phyloP scores from a whole-genome alignment of 2,888 invertebrate genomes.

The Leptinotarsa tumamoca region DNA sequence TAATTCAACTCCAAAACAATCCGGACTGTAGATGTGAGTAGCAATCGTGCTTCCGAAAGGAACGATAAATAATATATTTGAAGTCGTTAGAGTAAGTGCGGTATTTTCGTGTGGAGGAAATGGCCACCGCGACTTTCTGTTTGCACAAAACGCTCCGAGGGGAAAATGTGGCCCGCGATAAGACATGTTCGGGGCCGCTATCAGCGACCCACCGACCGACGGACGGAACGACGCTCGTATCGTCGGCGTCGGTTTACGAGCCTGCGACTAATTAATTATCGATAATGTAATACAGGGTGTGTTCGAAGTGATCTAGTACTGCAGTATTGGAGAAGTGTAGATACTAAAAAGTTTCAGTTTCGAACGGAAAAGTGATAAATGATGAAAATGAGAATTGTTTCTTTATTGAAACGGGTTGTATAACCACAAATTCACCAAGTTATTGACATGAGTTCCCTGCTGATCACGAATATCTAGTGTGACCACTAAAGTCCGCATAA shows the following conservation, averaged over 20 bases:
- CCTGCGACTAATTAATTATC: conserved; percentile 10
- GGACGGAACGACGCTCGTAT: conserved; percentile 24
- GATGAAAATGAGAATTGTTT: too few species aligned
- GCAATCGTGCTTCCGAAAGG: neutral
- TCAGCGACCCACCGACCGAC: conserved; percentile 53
- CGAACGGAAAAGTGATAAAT: too few species aligned
- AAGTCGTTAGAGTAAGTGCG: neutral
- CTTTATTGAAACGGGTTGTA: too few species aligned
- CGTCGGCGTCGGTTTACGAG: conserved; percentile 2
- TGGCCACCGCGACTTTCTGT: conserved; percentile 4
- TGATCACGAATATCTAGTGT: too few species aligned
- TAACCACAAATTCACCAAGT: too few species aligned
- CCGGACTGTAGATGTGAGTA: neutral
- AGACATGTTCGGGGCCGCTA: conserved; percentile 61
- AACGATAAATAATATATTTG: conserved; percentile 13
- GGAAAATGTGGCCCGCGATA: conserved; percentile 63
- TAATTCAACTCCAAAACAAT: neutral
- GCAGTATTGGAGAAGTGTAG: too few species aligned
- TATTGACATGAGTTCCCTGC: too few species aligned
- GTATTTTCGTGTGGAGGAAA: conserved; percentile 5
- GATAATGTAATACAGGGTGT: neutral
- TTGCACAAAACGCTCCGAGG: conserved; percentile 24
- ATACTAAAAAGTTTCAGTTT: too few species aligned
- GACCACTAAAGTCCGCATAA: too few species aligned
- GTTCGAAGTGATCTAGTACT: neutral